phyloP scores from a whole-genome alignment of 2,797 vertebrate genomes.

The Carapus acus region DNA sequence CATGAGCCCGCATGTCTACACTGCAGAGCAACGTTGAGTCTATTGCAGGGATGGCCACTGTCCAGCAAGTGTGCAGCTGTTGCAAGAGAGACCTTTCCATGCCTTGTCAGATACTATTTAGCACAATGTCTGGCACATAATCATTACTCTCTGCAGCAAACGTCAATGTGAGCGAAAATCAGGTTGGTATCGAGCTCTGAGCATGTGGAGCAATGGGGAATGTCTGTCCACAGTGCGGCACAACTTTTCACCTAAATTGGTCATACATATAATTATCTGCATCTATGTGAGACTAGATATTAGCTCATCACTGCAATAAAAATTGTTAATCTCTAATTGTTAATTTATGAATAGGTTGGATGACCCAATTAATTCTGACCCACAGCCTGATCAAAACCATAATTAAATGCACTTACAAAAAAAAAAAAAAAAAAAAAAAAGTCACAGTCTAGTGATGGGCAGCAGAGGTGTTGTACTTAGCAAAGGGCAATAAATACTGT shows the following conservation, averaged over 20 bases:
- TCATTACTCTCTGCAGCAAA: conserved; percentile 68
- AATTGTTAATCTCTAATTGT: neutral
- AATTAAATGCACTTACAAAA: too few species aligned
- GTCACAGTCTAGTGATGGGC: conserved; percentile 23
- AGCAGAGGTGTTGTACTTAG: conserved; percentile 50
- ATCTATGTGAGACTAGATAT: conserved; percentile 10
- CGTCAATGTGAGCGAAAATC: conserved; percentile 69
- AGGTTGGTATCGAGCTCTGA: conserved; percentile 65
- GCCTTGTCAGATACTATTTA: conserved; percentile 71
- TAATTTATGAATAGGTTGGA: neutral
- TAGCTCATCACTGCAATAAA: neutral
- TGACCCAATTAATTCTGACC: neutral
- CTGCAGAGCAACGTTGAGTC: conserved; percentile 31
- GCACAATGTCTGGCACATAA: conserved; percentile 71
- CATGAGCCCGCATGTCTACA: conserved; percentile 46
- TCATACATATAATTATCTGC: conserved; percentile 9
- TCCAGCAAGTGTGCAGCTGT: conserved; percentile 54
- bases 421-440: conserved; percentile 3
- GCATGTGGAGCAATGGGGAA: conserved; percentile 54
- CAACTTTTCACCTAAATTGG: conserved; percentile 23
- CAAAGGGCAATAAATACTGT: conserved; percentile 56
- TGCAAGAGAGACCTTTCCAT: conserved; percentile 64
- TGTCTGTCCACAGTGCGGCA: conserved; percentile 29
- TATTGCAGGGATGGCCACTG: conserved; percentile 30
- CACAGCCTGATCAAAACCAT: too few species aligned